A percentile compares a stretch with the other conserved stretches of the same genome.
These are phyloP conservation scores for Diphyllodes magnificus DNA, from an alignment of 2,113 vertebrate genomes.

Conservation along the genomic window DNA sequence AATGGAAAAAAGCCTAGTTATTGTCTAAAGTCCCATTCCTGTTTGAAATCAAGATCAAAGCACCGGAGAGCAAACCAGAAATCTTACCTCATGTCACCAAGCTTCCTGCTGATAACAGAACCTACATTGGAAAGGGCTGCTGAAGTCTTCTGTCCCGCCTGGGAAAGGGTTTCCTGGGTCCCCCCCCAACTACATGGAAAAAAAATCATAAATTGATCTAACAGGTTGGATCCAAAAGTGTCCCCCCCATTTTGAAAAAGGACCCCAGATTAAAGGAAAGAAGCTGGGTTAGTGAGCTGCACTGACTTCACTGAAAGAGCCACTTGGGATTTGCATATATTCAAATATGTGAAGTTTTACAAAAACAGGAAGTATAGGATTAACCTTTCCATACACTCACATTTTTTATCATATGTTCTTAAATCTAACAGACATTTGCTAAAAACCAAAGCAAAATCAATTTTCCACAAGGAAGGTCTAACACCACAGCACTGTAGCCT, in stretches of 20 bases:
- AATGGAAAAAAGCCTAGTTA: neutral
- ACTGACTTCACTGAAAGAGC: neutral
- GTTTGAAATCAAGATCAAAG: neutral
- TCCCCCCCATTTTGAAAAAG: neutral
- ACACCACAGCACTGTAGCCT: neutral
- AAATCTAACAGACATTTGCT: neutral
- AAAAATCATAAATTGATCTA: neutral
- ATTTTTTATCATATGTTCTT: neutral
- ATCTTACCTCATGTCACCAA: constrained; percentile 95
- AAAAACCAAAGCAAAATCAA: neutral
- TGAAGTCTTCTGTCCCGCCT: constrained; percentile 92
- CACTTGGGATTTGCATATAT: neutral
- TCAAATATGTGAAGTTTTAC: neutral
- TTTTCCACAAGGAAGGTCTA: neutral
- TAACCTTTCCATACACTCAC: neutral
- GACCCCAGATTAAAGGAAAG: neutral
- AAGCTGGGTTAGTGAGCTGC: neutral
- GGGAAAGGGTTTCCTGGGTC: constrained; percentile 95
- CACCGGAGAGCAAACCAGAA: neutral
- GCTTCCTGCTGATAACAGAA: constrained; percentile 84
- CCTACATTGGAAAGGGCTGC: constrained; percentile 88
- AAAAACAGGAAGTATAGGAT: neutral
- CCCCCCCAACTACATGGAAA: constrained; percentile 76
- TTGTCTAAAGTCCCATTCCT: neutral
- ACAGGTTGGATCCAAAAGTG: neutral